Conservation (phyloP, 2,113 vertebrate genomes). For the Clarias macrocephalus region DNA sequence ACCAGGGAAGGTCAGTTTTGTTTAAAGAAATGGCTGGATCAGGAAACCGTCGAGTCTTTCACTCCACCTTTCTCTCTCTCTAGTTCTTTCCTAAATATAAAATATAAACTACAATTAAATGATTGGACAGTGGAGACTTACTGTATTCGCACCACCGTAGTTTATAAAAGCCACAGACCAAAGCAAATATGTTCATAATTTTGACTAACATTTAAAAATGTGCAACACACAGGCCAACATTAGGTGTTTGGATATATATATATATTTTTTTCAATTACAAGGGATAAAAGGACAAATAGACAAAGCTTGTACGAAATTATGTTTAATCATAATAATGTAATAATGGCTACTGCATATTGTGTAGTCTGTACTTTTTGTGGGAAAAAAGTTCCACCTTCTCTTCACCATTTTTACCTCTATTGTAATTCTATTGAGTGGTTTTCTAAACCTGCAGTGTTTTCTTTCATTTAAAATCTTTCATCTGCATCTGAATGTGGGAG, state of each 20-base stretch:
- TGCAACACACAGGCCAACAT: neutral
- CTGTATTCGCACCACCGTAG: neutral
- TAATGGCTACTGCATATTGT: neutral
- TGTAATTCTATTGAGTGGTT: neutral
- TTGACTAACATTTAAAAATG: neutral
- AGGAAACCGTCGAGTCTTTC: neutral
- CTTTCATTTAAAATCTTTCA: too few species aligned
- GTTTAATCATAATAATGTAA: neutral
- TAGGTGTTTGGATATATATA: neutral
- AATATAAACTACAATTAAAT: neutral
- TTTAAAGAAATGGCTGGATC: constrained; percentile 31
- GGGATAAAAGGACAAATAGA: neutral
- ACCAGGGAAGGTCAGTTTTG: constrained; percentile 17
- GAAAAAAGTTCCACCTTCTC: neutral
- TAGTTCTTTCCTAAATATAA: too few species aligned
- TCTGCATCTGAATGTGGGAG: too few species aligned
- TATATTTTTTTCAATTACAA: neutral
- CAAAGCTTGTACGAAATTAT: neutral
- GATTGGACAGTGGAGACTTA: neutral
- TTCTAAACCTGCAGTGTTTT: neutral
- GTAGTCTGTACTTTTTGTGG: neutral
- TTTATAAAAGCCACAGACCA: neutral
- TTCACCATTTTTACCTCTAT: neutral
- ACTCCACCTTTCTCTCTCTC: too few species aligned
- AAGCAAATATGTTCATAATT: neutral